Base-by-base conservation (phyloP, 2,888 invertebrate species). In the Nemoura dubitans region DNA sequence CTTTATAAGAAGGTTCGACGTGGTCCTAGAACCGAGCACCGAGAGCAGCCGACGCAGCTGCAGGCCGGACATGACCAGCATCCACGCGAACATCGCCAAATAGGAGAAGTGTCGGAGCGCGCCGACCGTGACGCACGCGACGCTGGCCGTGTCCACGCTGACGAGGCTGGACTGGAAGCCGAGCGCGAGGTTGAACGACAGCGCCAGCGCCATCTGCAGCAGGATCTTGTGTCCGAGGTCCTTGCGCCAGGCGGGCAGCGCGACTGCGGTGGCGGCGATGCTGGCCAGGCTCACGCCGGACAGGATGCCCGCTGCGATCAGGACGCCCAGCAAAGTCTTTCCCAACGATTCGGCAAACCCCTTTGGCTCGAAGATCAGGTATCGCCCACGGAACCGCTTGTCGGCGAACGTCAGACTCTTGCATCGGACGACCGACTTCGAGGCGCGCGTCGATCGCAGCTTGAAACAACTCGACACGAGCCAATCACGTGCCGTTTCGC, bases 81-180 rank as follows among this genome's bases (percentile, higher is more conserved):
- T 78, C 78, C 78, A 78, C 21, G 14, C 27, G 28, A 78, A 78
- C 78, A 78, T 78, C 10, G 78, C 78, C 28, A 78, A 14, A 26
- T 27, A 78, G 7, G 14, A 78, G 3, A 6, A 78, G 28, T 78
- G 78, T 2, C 78, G 26, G 3, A 78, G 10, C 10, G 78, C 78
- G 78, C 78, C 78, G 25, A 78, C 2, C 26, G 25, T 26, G 28
- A 78, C 78, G 28, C 78, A 78, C n/a, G 78, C 27, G 26, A 10
- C 26, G 78, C 78, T 78, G 7, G 26, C 7, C 26, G 78, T 26
- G 78, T 78, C 78, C 21, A 78, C 28, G 28, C 28, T 26, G 27
- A 78, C 3, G 27, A 28, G 7, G 78, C 28, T 78, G 78, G 26
- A 5, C 5, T 2, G 0, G 78, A 78, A 78, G 26, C 78, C 78